Percentiles rank a stretch among this genome's conserved stretches.
Evolutionary conservation across 2,797 vertebrate genomes (phyloP).

Genomic region (Diplodus sargus): DNA sequence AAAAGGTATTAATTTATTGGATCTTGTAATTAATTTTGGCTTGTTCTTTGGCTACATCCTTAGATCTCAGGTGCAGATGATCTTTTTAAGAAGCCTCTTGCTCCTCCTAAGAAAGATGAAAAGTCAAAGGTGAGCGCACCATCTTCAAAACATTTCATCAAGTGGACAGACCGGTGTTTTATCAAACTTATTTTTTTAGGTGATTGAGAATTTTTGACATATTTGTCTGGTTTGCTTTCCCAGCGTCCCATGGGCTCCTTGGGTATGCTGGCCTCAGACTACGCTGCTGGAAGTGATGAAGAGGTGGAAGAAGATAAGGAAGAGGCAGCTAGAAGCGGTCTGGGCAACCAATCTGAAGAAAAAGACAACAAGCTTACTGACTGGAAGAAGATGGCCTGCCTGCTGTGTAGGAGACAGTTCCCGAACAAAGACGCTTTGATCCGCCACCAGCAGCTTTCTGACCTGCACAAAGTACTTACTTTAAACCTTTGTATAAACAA

Average conservation of each 20-base stretch:
- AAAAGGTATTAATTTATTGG: neutral
- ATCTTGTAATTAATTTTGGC: neutral
- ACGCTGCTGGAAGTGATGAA: slow-evolving; percentile 95
- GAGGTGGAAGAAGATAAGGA: slow-evolving; percentile 93
- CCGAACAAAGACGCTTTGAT: slow-evolving; percentile 95
- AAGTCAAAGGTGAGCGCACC: slow-evolving; percentile 87
- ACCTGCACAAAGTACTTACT: slow-evolving; percentile 93
- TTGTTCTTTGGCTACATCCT: slow-evolving; percentile 6
- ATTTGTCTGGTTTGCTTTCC: slow-evolving; percentile 18
- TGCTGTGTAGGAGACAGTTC: slow-evolving; percentile 96
- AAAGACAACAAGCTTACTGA: slow-evolving; percentile 94
- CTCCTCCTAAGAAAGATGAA: slow-evolving; percentile 91
- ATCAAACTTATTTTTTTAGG: neutral
- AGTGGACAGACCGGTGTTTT: too few relatives aligned
- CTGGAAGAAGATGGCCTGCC: slow-evolving; percentile 98
- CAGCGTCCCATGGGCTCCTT: slow-evolving; percentile 95
- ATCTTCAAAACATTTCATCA: neutral
- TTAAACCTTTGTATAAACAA: neutral
- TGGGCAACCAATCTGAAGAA: slow-evolving; percentile 82
- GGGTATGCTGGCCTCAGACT: slow-evolving; percentile 93
- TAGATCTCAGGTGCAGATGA: slow-evolving; percentile 88
- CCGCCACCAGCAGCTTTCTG: slow-evolving; percentile 97
- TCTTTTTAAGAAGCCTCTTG: slow-evolving; percentile 96
- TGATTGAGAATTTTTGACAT: neutral
- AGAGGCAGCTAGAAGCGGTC: slow-evolving; percentile 79